phyloP scores from a whole-genome alignment of 2,113 vertebrate genomes.

The Helogale parvula region DNA sequence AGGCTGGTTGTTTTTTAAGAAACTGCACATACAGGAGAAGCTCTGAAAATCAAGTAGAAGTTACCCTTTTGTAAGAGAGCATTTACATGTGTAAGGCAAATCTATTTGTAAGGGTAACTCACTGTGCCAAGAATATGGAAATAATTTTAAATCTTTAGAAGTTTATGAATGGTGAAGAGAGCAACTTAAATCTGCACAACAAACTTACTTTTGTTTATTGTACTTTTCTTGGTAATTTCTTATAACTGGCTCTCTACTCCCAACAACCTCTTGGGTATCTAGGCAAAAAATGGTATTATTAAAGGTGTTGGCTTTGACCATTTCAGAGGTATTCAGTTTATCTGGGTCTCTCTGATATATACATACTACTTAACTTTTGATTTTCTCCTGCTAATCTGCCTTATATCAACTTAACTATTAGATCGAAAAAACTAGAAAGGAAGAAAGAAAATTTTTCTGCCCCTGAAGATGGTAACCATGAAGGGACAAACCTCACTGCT shows the following conservation, averaged over 20 bases:
- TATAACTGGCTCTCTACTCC: background rate
- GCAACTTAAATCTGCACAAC: background rate
- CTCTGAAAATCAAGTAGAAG: background rate
- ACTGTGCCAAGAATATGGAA: background rate
- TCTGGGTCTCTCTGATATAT: background rate
- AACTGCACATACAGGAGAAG: background rate
- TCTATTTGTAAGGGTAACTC: background rate
- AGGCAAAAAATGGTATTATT: background rate
- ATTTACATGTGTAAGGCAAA: background rate
- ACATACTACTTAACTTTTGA: background rate
- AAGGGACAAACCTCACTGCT: background rate
- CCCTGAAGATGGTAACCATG: background rate
- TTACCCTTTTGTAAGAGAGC: background rate
- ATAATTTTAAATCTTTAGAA: background rate
- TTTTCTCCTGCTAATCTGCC: background rate
- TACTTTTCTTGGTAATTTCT: background rate
- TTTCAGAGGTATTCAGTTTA: background rate
- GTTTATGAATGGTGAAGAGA: background rate
- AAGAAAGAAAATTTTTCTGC: background rate
- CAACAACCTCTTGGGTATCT: background rate
- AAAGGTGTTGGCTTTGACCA: background rate
- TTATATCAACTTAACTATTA: background rate
- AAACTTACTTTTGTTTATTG: background rate
- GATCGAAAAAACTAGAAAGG: background rate
- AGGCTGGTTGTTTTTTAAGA: background rate